Percentiles rank a stretch among this genome's conserved stretches.
Conservation (phyloP, 2,888 invertebrate species). For the Gortyna flavago region DNA sequence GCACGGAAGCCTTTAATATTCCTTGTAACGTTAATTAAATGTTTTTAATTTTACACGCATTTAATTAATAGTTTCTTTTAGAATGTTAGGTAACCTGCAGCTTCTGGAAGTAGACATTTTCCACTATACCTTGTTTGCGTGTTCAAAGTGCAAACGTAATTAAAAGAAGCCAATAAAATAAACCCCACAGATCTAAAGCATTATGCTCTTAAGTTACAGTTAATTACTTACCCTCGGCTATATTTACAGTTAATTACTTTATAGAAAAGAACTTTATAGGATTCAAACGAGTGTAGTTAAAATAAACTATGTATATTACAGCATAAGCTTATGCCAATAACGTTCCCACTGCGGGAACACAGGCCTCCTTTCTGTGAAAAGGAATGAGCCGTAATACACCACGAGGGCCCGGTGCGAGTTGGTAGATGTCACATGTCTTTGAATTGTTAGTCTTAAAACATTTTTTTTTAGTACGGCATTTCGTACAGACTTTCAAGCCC, state of each 20-base stretch:
- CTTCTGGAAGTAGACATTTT: background rate
- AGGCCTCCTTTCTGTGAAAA: too few species aligned
- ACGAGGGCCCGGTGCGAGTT: too few species aligned
- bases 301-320: background rate
- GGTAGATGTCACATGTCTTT: too few species aligned
- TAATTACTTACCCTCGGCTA: background rate
- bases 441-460: too few species aligned
- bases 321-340: background rate
- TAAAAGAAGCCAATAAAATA: constrained; percentile 17
- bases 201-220: background rate
- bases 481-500: too few species aligned
- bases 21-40: background rate
- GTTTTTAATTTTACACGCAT: background rate
- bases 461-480: too few species aligned
- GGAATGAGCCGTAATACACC: too few species aligned
- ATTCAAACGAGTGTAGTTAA: background rate
- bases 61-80: background rate
- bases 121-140: background rate
- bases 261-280: background rate
- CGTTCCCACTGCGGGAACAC: too few species aligned
- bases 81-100: background rate
- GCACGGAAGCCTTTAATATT: background rate
- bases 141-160: constrained; percentile 4
- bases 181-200: background rate
- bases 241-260: background rate